Conservation (phyloP, 2,113 vertebrate genomes). For the Hepsetus odoe region DNA sequence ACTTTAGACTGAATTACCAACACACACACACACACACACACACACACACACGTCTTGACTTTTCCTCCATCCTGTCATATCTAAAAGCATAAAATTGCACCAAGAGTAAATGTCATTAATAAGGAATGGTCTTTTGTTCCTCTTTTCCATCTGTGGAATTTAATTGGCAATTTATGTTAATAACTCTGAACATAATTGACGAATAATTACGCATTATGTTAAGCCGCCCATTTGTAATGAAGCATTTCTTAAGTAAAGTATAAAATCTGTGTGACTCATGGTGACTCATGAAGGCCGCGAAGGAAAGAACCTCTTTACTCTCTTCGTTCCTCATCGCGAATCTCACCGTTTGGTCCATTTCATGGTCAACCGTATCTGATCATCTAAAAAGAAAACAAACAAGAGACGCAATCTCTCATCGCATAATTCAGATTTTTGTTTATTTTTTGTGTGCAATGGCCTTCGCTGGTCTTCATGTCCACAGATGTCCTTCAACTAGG, state of each 20-base stretch:
- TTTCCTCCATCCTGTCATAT: conserved; percentile 63
- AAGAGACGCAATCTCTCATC: conserved; percentile 28
- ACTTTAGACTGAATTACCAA: conserved; percentile 32
- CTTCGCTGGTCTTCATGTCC: neutral
- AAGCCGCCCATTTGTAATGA: conserved; percentile 41
- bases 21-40: too few relatives aligned
- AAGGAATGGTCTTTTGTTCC: conserved; percentile 54
- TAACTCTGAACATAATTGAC: conserved; percentile 47
- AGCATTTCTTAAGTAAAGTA: conserved; percentile 43
- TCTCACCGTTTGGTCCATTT: conserved; percentile 10
- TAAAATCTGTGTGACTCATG: conserved; percentile 41
- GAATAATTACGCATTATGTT: conserved; percentile 47
- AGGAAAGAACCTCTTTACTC: conserved; percentile 3
- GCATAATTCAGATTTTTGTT: conserved; percentile 47
- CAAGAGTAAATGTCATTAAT: conserved; percentile 64
- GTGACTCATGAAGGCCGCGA: neutral
- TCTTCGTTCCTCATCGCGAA: neutral
- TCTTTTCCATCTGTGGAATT: conserved; percentile 36
- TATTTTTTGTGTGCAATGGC: conserved; percentile 43
- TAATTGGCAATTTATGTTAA: conserved; percentile 58
- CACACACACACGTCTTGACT: conserved; percentile 55
- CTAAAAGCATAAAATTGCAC: conserved; percentile 64
- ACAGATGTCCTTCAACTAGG: conserved; percentile 19
- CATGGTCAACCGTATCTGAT: conserved; percentile 4
- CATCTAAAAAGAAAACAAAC: too few relatives aligned